A percentile compares a stretch with the other conserved stretches of the same genome.
phyloP scores from a whole-genome alignment of 1,140 invertebrate species.

The Nephila pilipes region DNA sequence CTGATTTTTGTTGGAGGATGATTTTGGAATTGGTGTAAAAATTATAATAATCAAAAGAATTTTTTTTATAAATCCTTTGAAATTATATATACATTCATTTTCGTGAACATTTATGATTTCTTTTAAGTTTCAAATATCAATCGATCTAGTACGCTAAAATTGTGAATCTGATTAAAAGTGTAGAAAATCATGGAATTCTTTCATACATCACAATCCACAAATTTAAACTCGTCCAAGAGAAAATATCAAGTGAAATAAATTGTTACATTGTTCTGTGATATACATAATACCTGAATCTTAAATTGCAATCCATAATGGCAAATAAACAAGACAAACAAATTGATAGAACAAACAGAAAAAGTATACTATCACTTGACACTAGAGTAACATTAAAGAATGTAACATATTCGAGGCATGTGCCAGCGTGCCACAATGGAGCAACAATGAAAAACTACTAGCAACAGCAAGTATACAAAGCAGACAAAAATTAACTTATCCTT shows the following conservation, averaged over 20 bases:
- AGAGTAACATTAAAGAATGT: slow-evolving; percentile 37
- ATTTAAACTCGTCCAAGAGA: neutral
- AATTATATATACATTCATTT: slow-evolving; percentile 28
- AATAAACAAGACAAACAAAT: slow-evolving; percentile 3
- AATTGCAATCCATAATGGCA: neutral
- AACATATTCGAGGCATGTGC: slow-evolving; percentile 55
- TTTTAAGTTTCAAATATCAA: neutral
- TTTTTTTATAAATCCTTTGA: neutral
- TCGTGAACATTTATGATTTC: neutral
- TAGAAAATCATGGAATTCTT: neutral
- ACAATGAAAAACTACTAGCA: slow-evolving; percentile 45
- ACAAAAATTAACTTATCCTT: slow-evolving; percentile 18
- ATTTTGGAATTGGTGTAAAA: slow-evolving; percentile 33
- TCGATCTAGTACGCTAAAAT: neutral
- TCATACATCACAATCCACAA: neutral
- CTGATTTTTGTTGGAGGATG: neutral
- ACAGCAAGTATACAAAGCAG: slow-evolving; percentile 54
- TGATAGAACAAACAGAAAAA: slow-evolving; percentile 40
- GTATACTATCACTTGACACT: slow-evolving; percentile 40
- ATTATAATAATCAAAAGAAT: neutral
- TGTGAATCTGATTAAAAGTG: neutral
- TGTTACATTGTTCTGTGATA: neutral
- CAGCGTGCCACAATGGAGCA: slow-evolving; percentile 47
- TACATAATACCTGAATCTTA: neutral
- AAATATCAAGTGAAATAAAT: neutral